These are phyloP conservation scores for Lepetodrilus schrolli DNA, from an alignment of 2,888 invertebrate genomes.

Conservation along the genomic window DNA sequence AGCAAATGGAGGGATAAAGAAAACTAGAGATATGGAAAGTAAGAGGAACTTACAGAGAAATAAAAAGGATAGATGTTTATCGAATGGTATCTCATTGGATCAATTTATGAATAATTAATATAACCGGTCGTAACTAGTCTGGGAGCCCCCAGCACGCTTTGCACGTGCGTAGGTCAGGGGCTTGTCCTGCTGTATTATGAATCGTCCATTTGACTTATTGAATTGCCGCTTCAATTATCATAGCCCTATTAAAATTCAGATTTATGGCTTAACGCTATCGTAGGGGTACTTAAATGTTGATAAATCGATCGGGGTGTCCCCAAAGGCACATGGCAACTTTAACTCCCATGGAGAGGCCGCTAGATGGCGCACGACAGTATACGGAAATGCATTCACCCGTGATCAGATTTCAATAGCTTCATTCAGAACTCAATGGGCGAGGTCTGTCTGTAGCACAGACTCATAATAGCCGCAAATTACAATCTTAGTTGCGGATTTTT, in stretches of 20 bases:
- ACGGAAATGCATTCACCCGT: slow-evolving; percentile 17
- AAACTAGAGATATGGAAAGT: too few species aligned
- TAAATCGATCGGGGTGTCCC: not conserved
- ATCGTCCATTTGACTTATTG: slow-evolving; percentile 21
- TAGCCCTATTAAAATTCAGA: slow-evolving; percentile 16
- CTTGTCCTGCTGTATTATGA: not conserved
- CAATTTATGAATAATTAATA: not conserved
- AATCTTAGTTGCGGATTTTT: not conserved
- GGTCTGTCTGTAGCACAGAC: not conserved
- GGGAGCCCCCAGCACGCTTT: not conserved
- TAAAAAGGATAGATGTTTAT: too few species aligned
- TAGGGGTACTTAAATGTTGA: slow-evolving; percentile 16
- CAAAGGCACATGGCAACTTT: slow-evolving; percentile 1
- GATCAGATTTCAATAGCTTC: not conserved
- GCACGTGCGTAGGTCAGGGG: not conserved
- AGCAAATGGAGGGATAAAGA: too few species aligned
- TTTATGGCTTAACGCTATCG: slow-evolving; percentile 1
- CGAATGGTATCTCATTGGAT: not conserved
- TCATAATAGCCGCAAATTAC: slow-evolving; percentile 8
- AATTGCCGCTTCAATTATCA: slow-evolving; percentile 23
- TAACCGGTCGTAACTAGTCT: slow-evolving; percentile 4
- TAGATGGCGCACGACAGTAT: not conserved
- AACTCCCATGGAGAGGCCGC: not conserved
- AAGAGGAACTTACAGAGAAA: too few species aligned
- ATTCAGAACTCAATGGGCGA: not conserved